Conservation (phyloP, 23 tunicate species). For the Styela plicata region DNA sequence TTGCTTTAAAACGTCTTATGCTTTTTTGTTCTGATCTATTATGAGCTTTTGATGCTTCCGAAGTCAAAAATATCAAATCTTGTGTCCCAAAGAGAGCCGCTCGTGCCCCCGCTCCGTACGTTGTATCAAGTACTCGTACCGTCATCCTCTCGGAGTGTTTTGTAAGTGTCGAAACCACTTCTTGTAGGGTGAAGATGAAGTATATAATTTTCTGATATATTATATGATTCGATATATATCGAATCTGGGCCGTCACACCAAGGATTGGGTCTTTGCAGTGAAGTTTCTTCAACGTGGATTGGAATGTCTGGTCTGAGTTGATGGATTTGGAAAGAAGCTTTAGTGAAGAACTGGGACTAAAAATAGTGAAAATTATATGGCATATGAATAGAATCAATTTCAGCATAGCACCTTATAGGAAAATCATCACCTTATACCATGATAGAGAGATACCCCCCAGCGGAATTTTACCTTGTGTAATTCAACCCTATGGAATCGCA, state of each 20-base stretch:
- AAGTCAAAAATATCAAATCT: slow-evolving; percentile 17
- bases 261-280: slow-evolving; percentile 39
- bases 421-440: too few relatives aligned
- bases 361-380: too few relatives aligned
- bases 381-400: too few relatives aligned
- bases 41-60: not conserved
- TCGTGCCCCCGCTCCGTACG: slow-evolving; percentile 33
- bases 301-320: slow-evolving; percentile 20
- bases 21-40: not conserved
- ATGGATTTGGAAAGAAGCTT: not conserved
- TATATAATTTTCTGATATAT: slow-evolving; percentile 21
- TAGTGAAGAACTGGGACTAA: not conserved
- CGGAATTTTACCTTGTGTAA: too few relatives aligned
- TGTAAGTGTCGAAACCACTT: not conserved
- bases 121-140: slow-evolving; percentile 19
- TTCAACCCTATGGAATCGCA: too few relatives aligned
- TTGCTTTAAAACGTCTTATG: not conserved
- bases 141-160: not conserved
- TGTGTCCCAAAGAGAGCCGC: slow-evolving; percentile 31
- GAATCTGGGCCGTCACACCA: slow-evolving; percentile 30
- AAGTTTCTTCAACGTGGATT: slow-evolving; percentile 20
- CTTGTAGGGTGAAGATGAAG: slow-evolving; percentile 33
- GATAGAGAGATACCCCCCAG: too few relatives aligned
- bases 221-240: slow-evolving; percentile 11
- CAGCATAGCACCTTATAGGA: too few relatives aligned